Percentiles rank a stretch among this genome's conserved stretches.
These are phyloP conservation scores for Gavia stellata DNA, from an alignment of 2,113 vertebrate species.

Conservation along the genomic window DNA sequence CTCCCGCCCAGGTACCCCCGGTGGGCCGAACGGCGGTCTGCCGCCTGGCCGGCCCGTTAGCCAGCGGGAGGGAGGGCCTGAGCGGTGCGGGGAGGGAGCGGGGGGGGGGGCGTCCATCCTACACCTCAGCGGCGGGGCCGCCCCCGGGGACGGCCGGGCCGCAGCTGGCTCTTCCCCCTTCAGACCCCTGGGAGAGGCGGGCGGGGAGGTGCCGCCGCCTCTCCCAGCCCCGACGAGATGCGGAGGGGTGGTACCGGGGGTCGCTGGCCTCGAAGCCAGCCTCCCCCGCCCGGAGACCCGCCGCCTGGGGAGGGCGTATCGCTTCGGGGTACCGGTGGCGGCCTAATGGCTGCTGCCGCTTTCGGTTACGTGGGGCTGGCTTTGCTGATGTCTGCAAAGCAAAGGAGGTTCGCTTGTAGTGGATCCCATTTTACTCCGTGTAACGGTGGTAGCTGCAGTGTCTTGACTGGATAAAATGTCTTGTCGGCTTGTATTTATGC, in stretches of 20 bases:
- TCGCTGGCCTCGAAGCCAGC: too few relatives aligned
- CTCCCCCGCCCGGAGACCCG: not conserved
- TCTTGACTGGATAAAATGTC: not conserved
- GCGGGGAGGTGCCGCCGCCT: not conserved
- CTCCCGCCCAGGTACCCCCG: not conserved
- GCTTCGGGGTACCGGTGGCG: not conserved
- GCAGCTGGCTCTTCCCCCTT: not conserved
- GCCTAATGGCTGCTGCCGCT: not conserved
- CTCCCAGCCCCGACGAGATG: not conserved
- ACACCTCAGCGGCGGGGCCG: not conserved
- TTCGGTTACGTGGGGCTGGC: not conserved
- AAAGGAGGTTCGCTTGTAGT: not conserved
- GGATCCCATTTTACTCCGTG: accelerated
- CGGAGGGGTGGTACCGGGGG: not conserved
- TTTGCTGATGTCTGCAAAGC: not conserved
- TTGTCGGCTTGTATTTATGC: accelerated
- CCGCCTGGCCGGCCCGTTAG: too few relatives aligned
- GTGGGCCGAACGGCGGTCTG: not conserved
- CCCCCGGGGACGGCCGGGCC: not conserved
- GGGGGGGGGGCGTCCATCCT: too few relatives aligned
- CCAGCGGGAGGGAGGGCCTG: not conserved
- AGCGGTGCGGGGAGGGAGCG: too few relatives aligned
- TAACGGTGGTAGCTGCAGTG: not conserved
- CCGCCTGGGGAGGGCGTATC: not conserved
- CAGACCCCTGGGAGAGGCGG: not conserved